Evolutionary conservation across 2,113 vertebrate genomes (phyloP), one percentile per base, ranked within the genome.

Genomic region (Baryphthengus martii): DNA sequence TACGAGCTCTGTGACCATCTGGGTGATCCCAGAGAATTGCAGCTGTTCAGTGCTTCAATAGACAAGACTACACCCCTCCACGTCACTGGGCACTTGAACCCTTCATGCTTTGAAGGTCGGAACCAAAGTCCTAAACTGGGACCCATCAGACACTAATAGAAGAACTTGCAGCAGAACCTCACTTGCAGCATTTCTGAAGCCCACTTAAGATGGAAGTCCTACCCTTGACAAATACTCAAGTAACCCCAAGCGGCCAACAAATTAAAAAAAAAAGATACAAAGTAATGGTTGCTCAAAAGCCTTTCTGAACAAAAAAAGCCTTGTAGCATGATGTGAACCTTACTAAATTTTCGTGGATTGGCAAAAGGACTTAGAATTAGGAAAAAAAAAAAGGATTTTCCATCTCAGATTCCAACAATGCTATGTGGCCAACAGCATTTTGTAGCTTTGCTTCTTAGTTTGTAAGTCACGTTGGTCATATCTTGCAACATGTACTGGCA

Each of bases 401-500:
- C 90, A 86, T 94, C 65, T 95, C 90, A 70, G 68, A 94, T 92
- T 95, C 95, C 95, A 95, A 96, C 90, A 96, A 82, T 87, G 72
- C 62, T 62, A 65, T 17, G 61, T 55, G 93, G 96, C 93, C 96
- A 95, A 96, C 76, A 95, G 92, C 85, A 90, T 70, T 96, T 39
- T 92, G 87, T 68, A 95, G 86, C 89, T 90, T 82, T 42, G 39
- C 44, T 67, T 91, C 88, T 91, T 88, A 89, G 77, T 94, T 89
- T 39, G 23, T 85, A 95, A 96, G 94, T 95, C 94, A 94, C 63
- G 17, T 86, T 88, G 93, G 97, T 97, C 89, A 84, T 92, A 96
- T 93, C 90, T 97, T 97, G 92, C 96, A 95, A 97, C 96, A 96
- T 76, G 70, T 84, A 89, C 90, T 97, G 96, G 96, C 93, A 97